Evolutionary conservation across 1,140 invertebrate genomes (phyloP).

Genomic region (Neodiprion lecontei): DNA sequence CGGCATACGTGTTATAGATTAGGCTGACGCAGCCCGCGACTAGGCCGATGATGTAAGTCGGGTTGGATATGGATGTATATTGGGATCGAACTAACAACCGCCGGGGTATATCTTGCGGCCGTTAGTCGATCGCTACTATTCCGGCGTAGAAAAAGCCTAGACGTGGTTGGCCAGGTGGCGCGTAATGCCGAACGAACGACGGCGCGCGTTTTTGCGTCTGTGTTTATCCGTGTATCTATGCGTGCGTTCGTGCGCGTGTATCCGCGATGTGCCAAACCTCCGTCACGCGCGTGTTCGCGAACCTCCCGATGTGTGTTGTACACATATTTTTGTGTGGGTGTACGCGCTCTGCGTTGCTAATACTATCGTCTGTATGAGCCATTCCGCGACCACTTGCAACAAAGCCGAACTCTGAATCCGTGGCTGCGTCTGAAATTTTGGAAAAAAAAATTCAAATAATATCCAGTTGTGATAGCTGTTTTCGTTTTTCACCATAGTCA

Average conservation of each 20-base stretch:
- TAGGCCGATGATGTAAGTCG: not conserved
- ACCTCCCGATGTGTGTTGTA: not conserved
- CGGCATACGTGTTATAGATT: not conserved
- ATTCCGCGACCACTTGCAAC: no score
- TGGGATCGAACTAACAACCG: not conserved
- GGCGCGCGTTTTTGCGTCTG: constrained; percentile 12
- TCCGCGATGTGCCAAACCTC: not conserved
- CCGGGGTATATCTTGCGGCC: not conserved
- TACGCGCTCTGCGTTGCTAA: no score
- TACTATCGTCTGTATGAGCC: no score
- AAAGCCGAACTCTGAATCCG: no score
- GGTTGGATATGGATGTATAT: not conserved
- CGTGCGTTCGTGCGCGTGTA: constrained; percentile 11
- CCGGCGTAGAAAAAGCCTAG: constrained; percentile 32
- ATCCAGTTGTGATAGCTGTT: no score
- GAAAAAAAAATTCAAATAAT: no score
- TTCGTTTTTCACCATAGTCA: no score
- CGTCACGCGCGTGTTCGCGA: not conserved
- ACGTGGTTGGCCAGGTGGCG: constrained; percentile 40
- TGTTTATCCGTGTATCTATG: not conserved
- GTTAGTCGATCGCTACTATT: constrained; percentile 2
- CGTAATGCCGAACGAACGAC: constrained; percentile 27
- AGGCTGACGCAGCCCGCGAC: not conserved
- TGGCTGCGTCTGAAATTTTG: no score
- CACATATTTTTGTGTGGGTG: no score